Base-by-base conservation (phyloP, 2,113 vertebrate genomes). In the Neolamprologus kungweensis region DNA sequence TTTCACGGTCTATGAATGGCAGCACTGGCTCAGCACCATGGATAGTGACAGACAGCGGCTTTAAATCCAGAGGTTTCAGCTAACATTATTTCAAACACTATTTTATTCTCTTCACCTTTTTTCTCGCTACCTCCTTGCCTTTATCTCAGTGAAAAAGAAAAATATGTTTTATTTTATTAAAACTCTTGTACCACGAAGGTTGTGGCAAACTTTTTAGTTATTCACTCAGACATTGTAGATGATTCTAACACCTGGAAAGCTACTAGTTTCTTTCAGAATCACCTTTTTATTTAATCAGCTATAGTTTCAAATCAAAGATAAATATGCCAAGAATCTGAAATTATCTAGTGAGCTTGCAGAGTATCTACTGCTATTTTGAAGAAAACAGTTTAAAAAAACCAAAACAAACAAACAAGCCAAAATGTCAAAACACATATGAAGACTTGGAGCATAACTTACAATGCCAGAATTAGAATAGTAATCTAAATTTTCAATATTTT, bases 11-110 rank as follows among this genome's bases (percentile, higher is more conserved):
- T 89, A 37, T 85, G 83, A 91, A 88, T 79, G 80, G 47, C 65
- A 86, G 50, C 26, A 31, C 63, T 40, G 57, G 55, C 91, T 95
- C 95, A 96, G 96, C 81, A 96, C 96, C 96, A 89, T 2, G 94
- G 96, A 93, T 95, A 97, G 96, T 82, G 90, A 94, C 94, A 93
- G 21, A 81, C 57, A 79, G 80, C 57, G 58, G 60, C 63, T 19
- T 16, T 50, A 73, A 78, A 78, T 50, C 71, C 71, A 31, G 26
- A 80, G 71, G 50, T 80, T 83, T 68, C 51, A 79, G 45, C 84
- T 73, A 57, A 90, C 86, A 84, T 85, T 16, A 50, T 65, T 84
- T 90, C 21, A 73, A 85, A 71, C 53, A n/a, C 37, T 33, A 12
- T 85, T 85, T 89, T 16, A 55, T 40, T 81, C 35, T 80, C 57